Base-by-base conservation (phyloP, 2,113 vertebrate genomes). In the Anhinga anhinga region DNA sequence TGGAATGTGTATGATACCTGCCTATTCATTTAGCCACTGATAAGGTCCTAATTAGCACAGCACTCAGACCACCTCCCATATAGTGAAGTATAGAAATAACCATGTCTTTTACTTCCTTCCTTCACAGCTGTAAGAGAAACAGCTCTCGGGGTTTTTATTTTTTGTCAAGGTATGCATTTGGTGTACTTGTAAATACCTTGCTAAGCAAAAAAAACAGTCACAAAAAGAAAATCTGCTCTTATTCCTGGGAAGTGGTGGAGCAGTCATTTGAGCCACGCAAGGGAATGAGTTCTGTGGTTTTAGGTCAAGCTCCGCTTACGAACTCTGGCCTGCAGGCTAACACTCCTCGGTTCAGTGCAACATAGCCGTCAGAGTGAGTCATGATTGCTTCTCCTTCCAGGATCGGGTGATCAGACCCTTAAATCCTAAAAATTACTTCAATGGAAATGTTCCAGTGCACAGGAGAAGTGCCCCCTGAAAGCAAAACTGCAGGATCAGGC, bases 1-100 rank as follows among this genome's bases (percentile, higher is more conserved):
- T 40, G 94, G 88, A 97, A 96, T 94, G 96, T 18, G 8, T 84
- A 73, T 53, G 84, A 73, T 93, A 94, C 88, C 93, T 93, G 58
- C 61, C 73, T 84, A 93, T 95, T 94, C 89, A 93, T 96, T 94
- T 93, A 91, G 78, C 70, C 77, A 91, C 89, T 93, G 94, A 94
- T 95, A 95, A 97, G 87, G 70, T 96, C 78, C 91, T 91, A 95
- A 96, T 96, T 96, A 97, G 80, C 90, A 82, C 77, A 87, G 84
- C 71, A 87, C 71, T 96, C 87, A n/a, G 70, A 90, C 16, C 70
- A 89, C 59, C 69, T 95, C 72, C 77, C 81, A 45, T 83, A 82
- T 9, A 84, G 76, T 72, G 69, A 89, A 87, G 94, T 42, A 77
- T 59, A 94, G 55, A 95, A 94, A 93, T 66, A 86, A 80, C 55